These are phyloP conservation scores for Tolypeutes matacus DNA, from an alignment of 2,797 vertebrate species.

Conservation along the genomic window DNA sequence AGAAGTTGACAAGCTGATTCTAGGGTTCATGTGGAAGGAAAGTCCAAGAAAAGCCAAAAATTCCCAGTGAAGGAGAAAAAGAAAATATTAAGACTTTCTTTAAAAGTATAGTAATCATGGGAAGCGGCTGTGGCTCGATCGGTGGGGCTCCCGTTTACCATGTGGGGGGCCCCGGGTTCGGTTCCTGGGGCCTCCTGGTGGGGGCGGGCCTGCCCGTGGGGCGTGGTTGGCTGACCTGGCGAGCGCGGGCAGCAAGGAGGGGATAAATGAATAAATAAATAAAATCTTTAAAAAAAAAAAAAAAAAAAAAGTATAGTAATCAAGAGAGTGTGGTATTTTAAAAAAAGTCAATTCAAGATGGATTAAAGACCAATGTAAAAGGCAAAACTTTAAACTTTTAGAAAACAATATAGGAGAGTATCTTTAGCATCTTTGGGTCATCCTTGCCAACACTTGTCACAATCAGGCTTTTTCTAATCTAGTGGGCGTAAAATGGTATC, in stretches of 20 bases:
- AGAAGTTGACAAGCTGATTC: background rate
- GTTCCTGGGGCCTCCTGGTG: too few relatives aligned
- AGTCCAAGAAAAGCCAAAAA: slow-evolving; percentile 31
- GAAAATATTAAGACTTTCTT: background rate
- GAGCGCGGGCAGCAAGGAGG: too few relatives aligned
- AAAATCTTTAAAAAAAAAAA: too few relatives aligned
- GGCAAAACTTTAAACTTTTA: slow-evolving; percentile 39
- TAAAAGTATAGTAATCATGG: too few relatives aligned
- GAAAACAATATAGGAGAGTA: background rate
- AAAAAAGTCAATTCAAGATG: background rate
- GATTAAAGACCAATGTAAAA: slow-evolving; percentile 9
- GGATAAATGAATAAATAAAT: too few relatives aligned
- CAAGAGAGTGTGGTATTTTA: background rate
- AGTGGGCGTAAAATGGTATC: background rate
- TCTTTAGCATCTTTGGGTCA: background rate
- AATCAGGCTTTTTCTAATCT: background rate
- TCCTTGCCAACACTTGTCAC: background rate
- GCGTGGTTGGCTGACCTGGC: too few relatives aligned
- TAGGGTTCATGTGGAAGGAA: background rate
- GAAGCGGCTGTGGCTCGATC: too few relatives aligned
- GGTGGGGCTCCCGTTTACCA: too few relatives aligned
- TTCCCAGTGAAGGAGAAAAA: background rate
- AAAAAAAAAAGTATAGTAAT: background rate
- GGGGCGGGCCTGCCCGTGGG: too few relatives aligned
- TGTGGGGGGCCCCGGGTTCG: too few relatives aligned